phyloP scores from a whole-genome alignment of 2,113 vertebrate species.

The Orthonyx spaldingii region DNA sequence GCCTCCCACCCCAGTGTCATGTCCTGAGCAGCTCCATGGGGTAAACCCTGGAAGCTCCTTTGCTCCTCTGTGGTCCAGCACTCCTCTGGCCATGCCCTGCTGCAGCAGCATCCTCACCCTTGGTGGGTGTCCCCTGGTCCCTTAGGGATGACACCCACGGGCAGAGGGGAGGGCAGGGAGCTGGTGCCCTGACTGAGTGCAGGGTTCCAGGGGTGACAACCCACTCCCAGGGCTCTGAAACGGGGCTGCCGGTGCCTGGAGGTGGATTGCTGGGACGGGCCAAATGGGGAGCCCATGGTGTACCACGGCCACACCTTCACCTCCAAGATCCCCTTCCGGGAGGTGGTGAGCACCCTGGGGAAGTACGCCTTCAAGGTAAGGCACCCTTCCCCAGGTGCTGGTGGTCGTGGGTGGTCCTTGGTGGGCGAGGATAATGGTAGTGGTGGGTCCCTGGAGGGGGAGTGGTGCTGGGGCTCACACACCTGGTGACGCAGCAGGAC shows the following conservation, averaged over 20 bases:
- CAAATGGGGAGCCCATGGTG: conserved; percentile 87
- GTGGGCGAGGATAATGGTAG: not conserved
- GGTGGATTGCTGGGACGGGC: conserved; percentile 94
- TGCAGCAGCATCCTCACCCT: not conserved
- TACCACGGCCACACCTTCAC: conserved; percentile 94
- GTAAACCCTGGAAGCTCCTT: not conserved
- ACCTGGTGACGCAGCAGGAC: not conserved
- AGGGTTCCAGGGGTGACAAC: not conserved
- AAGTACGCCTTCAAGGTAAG: conserved; percentile 93
- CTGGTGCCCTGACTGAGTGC: not conserved
- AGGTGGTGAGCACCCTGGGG: conserved; percentile 81
- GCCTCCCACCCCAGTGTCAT: not conserved
- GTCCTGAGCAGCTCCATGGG: not conserved
- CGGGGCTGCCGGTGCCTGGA: conserved; percentile 93
- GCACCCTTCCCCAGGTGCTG: not conserved
- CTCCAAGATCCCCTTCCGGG: conserved; percentile 91
- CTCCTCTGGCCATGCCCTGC: not conserved
- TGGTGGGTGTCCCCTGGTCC: not conserved
- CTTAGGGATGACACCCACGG: not conserved
- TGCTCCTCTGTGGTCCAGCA: not conserved
- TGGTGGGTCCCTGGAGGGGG: not conserved
- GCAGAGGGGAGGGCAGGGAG: not conserved
- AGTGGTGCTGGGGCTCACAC: not conserved
- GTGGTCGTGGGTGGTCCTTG: not conserved
- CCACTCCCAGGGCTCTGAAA: conserved; percentile 78